phyloP scores from a whole-genome alignment of 2,888 invertebrate genomes.

The Cephus runcator region DNA sequence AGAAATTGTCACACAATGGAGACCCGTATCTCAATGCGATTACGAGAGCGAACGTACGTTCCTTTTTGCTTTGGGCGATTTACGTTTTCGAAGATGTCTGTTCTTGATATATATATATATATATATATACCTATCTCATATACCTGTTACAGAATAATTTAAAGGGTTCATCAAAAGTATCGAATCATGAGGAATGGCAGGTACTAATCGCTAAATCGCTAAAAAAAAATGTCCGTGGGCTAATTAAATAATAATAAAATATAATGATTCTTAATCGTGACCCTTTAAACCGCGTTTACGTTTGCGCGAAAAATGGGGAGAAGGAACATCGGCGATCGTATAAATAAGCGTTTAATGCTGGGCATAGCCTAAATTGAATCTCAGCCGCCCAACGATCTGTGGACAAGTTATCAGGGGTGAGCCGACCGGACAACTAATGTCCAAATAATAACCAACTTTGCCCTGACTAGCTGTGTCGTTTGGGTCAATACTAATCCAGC shows the following conservation, averaged over 20 bases:
- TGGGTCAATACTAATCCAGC: conserved; percentile 38
- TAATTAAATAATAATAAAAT: not conserved
- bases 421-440: conserved; percentile 38
- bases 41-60: not conserved
- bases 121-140: not conserved
- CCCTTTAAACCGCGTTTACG: conserved; percentile 8
- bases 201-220: not conserved
- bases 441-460: conserved; percentile 12
- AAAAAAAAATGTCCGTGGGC: not conserved
- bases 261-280: not conserved
- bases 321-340: conserved; percentile 31
- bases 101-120: not conserved
- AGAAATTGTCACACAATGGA: conserved; percentile 51
- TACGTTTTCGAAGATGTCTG: not conserved
- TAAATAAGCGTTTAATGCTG: conserved; percentile 49
- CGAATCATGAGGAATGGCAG: not conserved
- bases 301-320: conserved; percentile 23
- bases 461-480: not conserved
- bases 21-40: not conserved
- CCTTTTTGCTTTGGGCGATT: not conserved
- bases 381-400: conserved; percentile 48
- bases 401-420: conserved; percentile 41
- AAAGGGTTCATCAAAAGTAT: not conserved
- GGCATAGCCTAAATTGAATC: conserved; percentile 56
- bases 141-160: not conserved